Percentiles rank a stretch among this genome's conserved stretches.
Evolutionary conservation across 2,113 vertebrate genomes (phyloP).

Genomic region (Osmerus eperlanus): DNA sequence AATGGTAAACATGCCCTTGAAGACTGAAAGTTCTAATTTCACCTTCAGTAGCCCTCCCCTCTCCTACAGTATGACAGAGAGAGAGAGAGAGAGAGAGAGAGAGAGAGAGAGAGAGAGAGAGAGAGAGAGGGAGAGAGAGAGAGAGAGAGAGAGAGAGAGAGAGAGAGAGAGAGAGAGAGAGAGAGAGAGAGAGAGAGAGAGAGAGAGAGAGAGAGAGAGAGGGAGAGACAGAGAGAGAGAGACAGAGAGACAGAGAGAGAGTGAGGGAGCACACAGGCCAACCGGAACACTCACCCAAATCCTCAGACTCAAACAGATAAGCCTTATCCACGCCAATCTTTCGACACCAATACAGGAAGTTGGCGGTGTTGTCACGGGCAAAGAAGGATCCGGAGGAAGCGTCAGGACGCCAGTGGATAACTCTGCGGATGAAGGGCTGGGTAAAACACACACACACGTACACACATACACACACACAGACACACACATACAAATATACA

Average conservation of each 20-base stretch:
- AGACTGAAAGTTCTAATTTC: too few species aligned
- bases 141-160: not conserved
- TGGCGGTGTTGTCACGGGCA: conserved; percentile 94
- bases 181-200: not conserved
- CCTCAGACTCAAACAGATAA: conserved; percentile 96
- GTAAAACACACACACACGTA: not conserved
- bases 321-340: conserved; percentile 91
- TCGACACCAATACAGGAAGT: conserved; percentile 97
- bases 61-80: too few species aligned
- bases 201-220: not conserved
- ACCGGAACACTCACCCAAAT: conserved; percentile 80
- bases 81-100: too few species aligned
- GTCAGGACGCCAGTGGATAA: conserved; percentile 88
- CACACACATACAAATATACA: conserved; percentile 6
- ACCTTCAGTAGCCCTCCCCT: too few species aligned
- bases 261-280: conserved; percentile 19
- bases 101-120: not conserved
- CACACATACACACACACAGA: conserved; percentile 16
- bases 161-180: not conserved
- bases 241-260: not conserved
- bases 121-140: too few species aligned
- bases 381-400: conserved; percentile 97
- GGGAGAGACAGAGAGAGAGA: not conserved
- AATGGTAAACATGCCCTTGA: too few species aligned
- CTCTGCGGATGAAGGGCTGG: conserved; percentile 68